phyloP scores from a whole-genome alignment of 1,140 invertebrate species.

The Piezodorus guildinii region DNA sequence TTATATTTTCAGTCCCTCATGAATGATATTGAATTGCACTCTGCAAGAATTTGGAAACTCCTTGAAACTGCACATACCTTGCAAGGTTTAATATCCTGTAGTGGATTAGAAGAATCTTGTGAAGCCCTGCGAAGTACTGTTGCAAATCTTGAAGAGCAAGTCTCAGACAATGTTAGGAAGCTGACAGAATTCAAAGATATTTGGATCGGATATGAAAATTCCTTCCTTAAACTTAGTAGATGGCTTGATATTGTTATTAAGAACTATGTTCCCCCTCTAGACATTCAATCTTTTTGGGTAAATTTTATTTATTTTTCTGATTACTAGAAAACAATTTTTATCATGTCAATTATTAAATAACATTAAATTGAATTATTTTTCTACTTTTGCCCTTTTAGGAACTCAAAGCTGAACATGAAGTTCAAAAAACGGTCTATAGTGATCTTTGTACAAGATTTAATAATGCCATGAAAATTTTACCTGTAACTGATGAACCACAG shows the following conservation, averaged over 20 bases:
- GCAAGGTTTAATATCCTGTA: slow-evolving; percentile 58
- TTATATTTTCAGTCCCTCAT: slow-evolving; percentile 46
- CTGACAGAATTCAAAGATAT: slow-evolving; percentile 60
- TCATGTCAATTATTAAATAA: background rate
- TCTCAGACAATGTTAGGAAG: slow-evolving; percentile 53
- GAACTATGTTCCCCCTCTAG: slow-evolving; percentile 49
- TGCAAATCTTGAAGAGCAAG: slow-evolving; percentile 55
- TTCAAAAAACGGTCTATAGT: slow-evolving; percentile 63
- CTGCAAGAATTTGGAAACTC: slow-evolving; percentile 58
- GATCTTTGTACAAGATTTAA: slow-evolving; percentile 61
- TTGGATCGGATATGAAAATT: slow-evolving; percentile 56
- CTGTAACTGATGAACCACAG: slow-evolving; percentile 55
- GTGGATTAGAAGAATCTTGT: slow-evolving; percentile 55
- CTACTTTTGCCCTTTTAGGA: slow-evolving; percentile 40
- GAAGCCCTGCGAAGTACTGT: slow-evolving; percentile 55
- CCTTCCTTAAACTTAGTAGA: slow-evolving; percentile 26
- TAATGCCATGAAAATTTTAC: slow-evolving; percentile 59
- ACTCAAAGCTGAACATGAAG: slow-evolving; percentile 73
- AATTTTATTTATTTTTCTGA: slow-evolving; percentile 12
- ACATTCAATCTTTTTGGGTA: slow-evolving; percentile 70
- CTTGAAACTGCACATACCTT: slow-evolving; percentile 57
- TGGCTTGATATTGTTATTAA: slow-evolving; percentile 61
- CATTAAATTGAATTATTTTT: slow-evolving; percentile 5
- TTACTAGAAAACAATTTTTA: slow-evolving; percentile 13
- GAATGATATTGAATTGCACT: slow-evolving; percentile 62